phyloP scores from a whole-genome alignment of 2,888 invertebrate species.

The Melanostoma mellinum region DNA sequence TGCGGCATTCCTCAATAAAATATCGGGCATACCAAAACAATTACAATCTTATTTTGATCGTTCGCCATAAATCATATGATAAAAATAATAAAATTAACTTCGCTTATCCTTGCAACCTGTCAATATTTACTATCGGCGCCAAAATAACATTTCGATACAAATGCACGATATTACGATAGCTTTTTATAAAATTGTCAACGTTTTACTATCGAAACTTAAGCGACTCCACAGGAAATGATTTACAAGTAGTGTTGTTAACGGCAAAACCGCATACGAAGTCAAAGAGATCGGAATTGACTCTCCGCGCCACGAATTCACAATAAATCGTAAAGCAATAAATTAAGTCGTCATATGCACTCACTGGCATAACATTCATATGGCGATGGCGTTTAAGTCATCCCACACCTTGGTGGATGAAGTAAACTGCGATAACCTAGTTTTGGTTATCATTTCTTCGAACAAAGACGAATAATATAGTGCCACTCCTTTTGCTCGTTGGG shows the following conservation, averaged over 20 bases:
- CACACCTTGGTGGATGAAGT: conserved; percentile 39
- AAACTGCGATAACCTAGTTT: conserved; percentile 59
- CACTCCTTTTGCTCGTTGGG: no score
- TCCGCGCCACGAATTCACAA: conserved; percentile 32
- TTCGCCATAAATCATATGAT: no score
- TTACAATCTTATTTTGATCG: no score
- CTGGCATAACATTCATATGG: background rate
- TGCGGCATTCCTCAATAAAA: no score
- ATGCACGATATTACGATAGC: conserved; percentile 22
- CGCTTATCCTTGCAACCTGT: background rate
- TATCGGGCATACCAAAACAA: no score
- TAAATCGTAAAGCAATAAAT: conserved; percentile 53
- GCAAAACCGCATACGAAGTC: conserved; percentile 28
- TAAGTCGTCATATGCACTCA: background rate
- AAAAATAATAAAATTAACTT: no score
- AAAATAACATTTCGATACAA: conserved; percentile 43
- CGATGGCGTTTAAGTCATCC: conserved; percentile 19
- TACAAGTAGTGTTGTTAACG: conserved; percentile 23
- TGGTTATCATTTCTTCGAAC: background rate
- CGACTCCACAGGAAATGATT: conserved; percentile 31
- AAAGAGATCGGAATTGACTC: conserved; percentile 32
- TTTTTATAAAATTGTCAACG: conserved; percentile 32
- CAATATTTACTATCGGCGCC: conserved; percentile 52
- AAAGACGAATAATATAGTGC: conserved; percentile 14
- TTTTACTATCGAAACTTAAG: conserved; percentile 28